Conservation (phyloP, 2,113 vertebrate genomes). For the Syngnathus typhle region DNA sequence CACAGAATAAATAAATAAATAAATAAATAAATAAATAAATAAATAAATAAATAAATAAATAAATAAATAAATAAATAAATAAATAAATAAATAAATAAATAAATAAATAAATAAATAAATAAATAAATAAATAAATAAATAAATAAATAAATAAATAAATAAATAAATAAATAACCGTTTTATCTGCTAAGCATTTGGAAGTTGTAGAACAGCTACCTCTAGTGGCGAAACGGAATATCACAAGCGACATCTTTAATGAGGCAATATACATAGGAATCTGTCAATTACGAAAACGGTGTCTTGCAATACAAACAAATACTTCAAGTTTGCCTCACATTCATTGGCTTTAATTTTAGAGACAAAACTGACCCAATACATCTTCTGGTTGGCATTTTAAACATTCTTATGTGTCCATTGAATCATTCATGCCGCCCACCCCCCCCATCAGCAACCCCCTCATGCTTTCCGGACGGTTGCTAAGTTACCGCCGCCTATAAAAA, state of each 20-base stretch:
- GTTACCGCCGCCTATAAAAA: conserved; percentile 56
- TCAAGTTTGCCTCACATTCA: neutral
- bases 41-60: too few relatives aligned
- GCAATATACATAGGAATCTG: neutral
- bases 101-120: too few relatives aligned
- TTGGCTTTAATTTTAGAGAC: neutral
- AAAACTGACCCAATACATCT: conserved; percentile 21
- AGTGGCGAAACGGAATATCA: conserved; percentile 13
- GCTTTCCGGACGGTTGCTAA: conserved; percentile 66
- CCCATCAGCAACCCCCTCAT: conserved; percentile 16
- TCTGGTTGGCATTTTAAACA: conserved; percentile 4
- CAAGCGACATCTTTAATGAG: neutral
- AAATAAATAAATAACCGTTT: too few relatives aligned
- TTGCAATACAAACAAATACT: neutral
- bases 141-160: too few relatives aligned
- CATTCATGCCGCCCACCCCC: conserved; percentile 24
- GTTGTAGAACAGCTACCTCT: conserved; percentile 34
- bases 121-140: too few relatives aligned
- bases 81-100: too few relatives aligned
- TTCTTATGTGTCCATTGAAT: conserved; percentile 56
- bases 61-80: too few relatives aligned
- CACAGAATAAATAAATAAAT: too few relatives aligned
- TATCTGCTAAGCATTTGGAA: neutral
- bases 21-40: too few relatives aligned
- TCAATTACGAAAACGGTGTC: neutral